Conservation (phyloP, 2,888 invertebrate genomes). For the Cryptophagus acutangulus region DNA sequence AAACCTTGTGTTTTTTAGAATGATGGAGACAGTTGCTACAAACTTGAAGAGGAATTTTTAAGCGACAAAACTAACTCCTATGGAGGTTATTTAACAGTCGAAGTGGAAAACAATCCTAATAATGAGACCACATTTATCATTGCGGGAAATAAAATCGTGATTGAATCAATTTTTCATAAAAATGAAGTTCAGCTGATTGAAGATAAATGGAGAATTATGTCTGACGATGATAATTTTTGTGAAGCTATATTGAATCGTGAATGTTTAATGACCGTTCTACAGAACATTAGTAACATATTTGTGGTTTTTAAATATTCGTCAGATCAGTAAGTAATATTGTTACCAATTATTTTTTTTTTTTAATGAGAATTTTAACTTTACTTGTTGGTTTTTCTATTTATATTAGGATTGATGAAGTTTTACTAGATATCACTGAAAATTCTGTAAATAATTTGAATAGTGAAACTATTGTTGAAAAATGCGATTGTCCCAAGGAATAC, state of each 20-base stretch:
- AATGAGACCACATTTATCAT: too few species aligned
- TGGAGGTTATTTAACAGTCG: conserved; percentile 81
- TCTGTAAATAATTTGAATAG: not conserved
- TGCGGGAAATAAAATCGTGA: not conserved
- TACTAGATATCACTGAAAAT: conserved; percentile 60
- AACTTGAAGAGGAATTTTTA: not conserved
- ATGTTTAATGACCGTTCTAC: conserved; percentile 87
- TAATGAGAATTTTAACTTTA: not conserved
- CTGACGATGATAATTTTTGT: not conserved
- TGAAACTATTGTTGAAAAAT: conserved; percentile 79
- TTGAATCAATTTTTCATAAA: not conserved
- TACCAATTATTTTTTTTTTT: too few species aligned
- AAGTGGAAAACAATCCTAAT: conserved; percentile 45
- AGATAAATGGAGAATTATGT: not conserved
- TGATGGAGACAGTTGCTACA: not conserved
- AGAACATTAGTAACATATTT: conserved; percentile 76
- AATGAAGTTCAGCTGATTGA: not conserved
- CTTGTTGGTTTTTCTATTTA: conserved; percentile 3
- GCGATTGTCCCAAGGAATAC: conserved; percentile 76
- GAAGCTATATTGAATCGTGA: conserved; percentile 58
- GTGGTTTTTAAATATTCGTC: conserved; percentile 44
- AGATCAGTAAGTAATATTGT: not conserved
- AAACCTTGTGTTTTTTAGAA: not conserved
- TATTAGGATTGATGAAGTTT: conserved; percentile 59
- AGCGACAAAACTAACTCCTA: conserved; percentile 85